Conservation (phyloP, 2,797 vertebrate species). For the Perdix hodgsoniae region DNA sequence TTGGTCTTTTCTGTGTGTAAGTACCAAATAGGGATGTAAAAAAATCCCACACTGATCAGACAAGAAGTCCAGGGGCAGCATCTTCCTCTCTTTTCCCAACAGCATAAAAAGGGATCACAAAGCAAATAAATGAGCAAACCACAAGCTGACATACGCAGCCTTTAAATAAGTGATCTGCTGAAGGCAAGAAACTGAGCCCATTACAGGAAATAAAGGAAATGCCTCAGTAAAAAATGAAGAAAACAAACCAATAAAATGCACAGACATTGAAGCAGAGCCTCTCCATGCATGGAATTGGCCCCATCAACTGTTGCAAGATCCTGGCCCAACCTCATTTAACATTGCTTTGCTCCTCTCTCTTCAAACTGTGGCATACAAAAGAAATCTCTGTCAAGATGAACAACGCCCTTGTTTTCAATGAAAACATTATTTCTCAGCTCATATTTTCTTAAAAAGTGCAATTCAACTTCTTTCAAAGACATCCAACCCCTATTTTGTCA, state of each 20-base stretch:
- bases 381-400: background rate
- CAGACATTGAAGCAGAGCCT: background rate
- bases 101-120: background rate
- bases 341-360: background rate
- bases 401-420: background rate
- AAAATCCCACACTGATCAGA: background rate
- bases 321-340: background rate
- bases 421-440: background rate
- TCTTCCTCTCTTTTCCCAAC: background rate
- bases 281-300: background rate
- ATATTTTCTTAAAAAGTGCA: background rate
- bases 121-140: background rate
- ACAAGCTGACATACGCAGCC: background rate
- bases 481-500: background rate
- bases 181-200: background rate
- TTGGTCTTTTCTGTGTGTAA: background rate
- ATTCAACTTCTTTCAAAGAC: background rate
- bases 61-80: background rate
- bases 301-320: background rate
- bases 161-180: background rate
- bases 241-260: background rate
- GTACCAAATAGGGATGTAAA: background rate
- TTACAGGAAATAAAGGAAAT: slow-evolving; percentile 15
- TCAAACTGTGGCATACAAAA: background rate
- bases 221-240: background rate